These are phyloP conservation scores for Stichodactyla helianthus DNA, from an alignment of 64 coral and sea anemone species.

Conservation along the genomic window DNA sequence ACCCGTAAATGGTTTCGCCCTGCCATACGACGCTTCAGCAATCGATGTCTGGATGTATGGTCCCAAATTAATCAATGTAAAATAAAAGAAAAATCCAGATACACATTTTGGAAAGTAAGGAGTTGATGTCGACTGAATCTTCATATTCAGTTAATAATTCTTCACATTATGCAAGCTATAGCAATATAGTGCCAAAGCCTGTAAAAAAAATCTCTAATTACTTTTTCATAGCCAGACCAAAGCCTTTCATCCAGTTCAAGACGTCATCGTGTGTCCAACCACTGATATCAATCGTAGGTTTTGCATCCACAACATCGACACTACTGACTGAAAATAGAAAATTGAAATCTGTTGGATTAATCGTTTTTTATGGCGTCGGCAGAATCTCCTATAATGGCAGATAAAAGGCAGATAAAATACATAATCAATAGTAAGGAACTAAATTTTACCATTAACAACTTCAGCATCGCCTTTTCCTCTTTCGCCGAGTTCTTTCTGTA, in stretches of 20 bases:
- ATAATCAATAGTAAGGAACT: not conserved
- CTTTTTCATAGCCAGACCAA: conserved; percentile 10
- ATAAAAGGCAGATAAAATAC: not conserved
- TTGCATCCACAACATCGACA: conserved; percentile 22
- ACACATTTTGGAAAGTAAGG: too few species aligned
- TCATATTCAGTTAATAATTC: too few species aligned
- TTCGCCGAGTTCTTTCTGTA: conserved; percentile 49
- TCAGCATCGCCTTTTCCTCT: conserved; percentile 43
- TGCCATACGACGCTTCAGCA: too few species aligned
- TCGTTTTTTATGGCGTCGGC: not conserved
- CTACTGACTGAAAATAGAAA: conserved; percentile 1
- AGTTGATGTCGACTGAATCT: too few species aligned
- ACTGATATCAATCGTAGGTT: conserved; percentile 24
- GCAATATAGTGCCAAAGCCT: too few species aligned
- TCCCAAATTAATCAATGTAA: too few species aligned
- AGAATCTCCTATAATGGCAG: too few species aligned
- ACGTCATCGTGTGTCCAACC: conserved; percentile 40
- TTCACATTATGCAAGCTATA: too few species aligned
- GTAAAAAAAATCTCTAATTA: not conserved
- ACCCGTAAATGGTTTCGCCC: too few species aligned
- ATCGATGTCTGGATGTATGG: too few species aligned
- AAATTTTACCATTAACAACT: conserved; percentile 34
- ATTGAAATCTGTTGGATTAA: not conserved
- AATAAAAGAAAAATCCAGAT: too few species aligned
- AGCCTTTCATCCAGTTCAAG: conserved; percentile 22